A percentile compares a stretch with the other conserved stretches of the same genome.
Conservation (phyloP, 2,113 vertebrate species). For the Barbus barbus region DNA sequence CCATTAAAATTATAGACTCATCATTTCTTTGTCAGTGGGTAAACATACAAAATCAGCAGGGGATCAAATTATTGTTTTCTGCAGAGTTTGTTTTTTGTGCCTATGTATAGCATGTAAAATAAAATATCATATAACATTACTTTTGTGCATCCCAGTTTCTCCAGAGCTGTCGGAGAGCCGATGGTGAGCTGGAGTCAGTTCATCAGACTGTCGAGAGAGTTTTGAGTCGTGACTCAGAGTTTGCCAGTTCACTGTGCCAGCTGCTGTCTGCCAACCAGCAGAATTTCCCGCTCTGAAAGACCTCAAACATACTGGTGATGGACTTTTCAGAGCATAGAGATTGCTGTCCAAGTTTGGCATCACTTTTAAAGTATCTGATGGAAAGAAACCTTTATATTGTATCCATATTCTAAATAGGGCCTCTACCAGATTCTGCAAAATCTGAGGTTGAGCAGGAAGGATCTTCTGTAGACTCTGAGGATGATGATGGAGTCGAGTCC, state of each 20-base stretch:
- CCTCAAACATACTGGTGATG: slow-evolving; percentile 69
- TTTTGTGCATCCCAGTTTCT: slow-evolving; percentile 51
- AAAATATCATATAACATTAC: not conserved
- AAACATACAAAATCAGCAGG: too few relatives aligned
- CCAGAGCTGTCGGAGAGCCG: slow-evolving; percentile 62
- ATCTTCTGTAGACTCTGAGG: slow-evolving; percentile 6
- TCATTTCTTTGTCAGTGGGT: too few relatives aligned
- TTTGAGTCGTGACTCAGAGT: slow-evolving; percentile 61
- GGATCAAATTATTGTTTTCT: too few relatives aligned
- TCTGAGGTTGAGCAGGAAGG: slow-evolving; percentile 35
- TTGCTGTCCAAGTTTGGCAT: not conserved
- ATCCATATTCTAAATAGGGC: not conserved
- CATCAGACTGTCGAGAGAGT: slow-evolving; percentile 64
- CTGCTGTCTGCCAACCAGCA: slow-evolving; percentile 66
- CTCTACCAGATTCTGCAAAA: not conserved
- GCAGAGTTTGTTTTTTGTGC: too few relatives aligned
- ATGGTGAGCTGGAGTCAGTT: slow-evolving; percentile 61
- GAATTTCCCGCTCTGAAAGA: slow-evolving; percentile 68
- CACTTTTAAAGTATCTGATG: slow-evolving; percentile 3
- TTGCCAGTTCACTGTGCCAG: slow-evolving; percentile 67
- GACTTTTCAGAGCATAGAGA: not conserved
- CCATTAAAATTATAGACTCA: too few relatives aligned
- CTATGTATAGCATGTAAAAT: too few relatives aligned
- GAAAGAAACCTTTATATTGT: not conserved
- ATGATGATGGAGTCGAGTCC: slow-evolving; percentile 35